Percentiles rank a stretch among this genome's conserved stretches.
These are phyloP conservation scores for Aphidius gifuensis DNA, from an alignment of 1,140 invertebrate genomes.

Conservation along the genomic window DNA sequence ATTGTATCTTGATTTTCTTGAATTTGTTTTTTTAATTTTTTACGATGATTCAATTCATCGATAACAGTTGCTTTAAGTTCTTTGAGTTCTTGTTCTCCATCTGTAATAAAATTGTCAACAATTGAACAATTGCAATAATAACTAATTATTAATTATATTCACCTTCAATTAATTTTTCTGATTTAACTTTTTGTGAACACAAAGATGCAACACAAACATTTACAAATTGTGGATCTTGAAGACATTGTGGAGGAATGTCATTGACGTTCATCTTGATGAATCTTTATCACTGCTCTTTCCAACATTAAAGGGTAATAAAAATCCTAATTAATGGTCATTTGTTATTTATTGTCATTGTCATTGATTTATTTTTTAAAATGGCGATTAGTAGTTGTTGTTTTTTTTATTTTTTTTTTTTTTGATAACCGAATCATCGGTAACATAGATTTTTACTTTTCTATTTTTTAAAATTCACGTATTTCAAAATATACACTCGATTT, in stretches of 20 bases:
- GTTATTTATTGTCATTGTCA: too few relatives aligned
- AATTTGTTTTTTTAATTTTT: not conserved
- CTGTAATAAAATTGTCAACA: not conserved
- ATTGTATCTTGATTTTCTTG: not conserved
- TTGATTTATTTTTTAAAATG: too few relatives aligned
- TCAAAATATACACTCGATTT: too few relatives aligned
- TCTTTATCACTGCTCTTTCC: too few relatives aligned
- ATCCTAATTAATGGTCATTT: too few relatives aligned
- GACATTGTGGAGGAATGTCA: slow-evolving; percentile 15
- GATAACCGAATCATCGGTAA: too few relatives aligned
- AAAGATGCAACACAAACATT: slow-evolving; percentile 6
- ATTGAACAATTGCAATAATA: too few relatives aligned
- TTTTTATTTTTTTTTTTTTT: too few relatives aligned
- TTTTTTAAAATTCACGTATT: too few relatives aligned
- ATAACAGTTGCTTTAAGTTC: slow-evolving; percentile 1
- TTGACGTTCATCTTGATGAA: not conserved
- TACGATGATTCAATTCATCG: not conserved
- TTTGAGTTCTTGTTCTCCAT: not conserved
- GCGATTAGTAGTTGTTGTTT: too few relatives aligned
- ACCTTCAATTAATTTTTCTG: slow-evolving; percentile 10
- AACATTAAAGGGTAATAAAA: too few relatives aligned
- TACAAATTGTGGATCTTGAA: slow-evolving; percentile 19
- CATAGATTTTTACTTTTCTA: too few relatives aligned
- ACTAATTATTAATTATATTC: not conserved
- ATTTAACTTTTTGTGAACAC: not conserved